A percentile compares a stretch with the other conserved stretches of the same genome.
Conservation (phyloP, 2,113 vertebrate species). For the Trachemys scripta region DNA sequence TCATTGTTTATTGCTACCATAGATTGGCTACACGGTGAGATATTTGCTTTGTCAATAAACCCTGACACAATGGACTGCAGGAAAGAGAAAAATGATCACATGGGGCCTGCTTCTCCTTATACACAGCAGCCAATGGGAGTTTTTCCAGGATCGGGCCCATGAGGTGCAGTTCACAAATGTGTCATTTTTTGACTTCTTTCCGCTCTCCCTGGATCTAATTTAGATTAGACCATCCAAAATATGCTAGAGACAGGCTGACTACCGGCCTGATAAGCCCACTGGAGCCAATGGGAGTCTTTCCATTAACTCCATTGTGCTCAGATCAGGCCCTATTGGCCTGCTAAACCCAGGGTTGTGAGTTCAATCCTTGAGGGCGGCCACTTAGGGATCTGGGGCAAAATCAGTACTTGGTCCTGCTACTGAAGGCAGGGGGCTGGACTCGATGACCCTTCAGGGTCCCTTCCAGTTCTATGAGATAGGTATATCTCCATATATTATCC, state of each 20-base stretch:
- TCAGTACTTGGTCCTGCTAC: too few relatives aligned
- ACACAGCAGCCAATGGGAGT: not conserved
- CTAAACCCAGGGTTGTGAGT: too few relatives aligned
- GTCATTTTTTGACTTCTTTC: conserved; percentile 37
- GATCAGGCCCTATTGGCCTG: conserved; percentile 39
- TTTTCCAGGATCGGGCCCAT: conserved; percentile 22
- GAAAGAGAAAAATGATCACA: conserved; percentile 6
- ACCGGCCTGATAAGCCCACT: conserved; percentile 63
- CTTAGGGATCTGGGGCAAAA: too few relatives aligned
- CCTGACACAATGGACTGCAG: not conserved
- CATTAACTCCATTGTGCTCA: conserved; percentile 59
- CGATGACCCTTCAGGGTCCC: too few relatives aligned
- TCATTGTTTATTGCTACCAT: not conserved
- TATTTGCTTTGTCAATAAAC: conserved; percentile 59
- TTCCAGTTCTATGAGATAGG: too few relatives aligned
- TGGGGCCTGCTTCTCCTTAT: fast-evolving
- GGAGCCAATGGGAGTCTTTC: conserved; percentile 70
- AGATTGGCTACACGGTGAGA: fast-evolving
- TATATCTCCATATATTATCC: not conserved
- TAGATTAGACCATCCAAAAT: conserved; percentile 36
- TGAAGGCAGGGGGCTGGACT: too few relatives aligned
- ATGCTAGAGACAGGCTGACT: conserved; percentile 48
- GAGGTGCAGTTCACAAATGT: conserved; percentile 9
- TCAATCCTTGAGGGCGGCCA: too few relatives aligned
- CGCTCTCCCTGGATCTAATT: not conserved